Percentiles rank a stretch among this genome's conserved stretches.
phyloP scores from a whole-genome alignment of 2,113 vertebrate genomes.

The Nannobrachium achirus region DNA sequence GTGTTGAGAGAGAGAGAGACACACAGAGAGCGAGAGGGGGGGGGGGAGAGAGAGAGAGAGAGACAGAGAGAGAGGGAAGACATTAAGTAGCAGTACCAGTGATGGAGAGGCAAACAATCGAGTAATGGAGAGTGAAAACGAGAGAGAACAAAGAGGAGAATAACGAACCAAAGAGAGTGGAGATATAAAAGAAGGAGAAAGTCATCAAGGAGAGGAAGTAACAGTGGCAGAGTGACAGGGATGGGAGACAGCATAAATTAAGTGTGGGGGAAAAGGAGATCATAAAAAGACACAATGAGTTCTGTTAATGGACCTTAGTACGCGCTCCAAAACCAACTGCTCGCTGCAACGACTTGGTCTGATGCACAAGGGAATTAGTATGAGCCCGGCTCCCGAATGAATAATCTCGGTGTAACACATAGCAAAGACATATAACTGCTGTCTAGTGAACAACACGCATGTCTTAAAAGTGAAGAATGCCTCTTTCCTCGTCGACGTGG shows the following conservation, averaged over 20 bases:
- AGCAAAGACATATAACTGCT: background rate
- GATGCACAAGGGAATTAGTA: background rate
- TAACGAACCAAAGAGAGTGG: background rate
- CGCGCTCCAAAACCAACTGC: background rate
- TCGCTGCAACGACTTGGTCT: background rate
- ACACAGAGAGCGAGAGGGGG: background rate
- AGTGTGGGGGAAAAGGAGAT: background rate
- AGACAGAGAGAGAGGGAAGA: background rate
- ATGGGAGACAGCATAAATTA: conserved; percentile 1
- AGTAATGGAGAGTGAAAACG: background rate
- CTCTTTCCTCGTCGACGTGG: too few relatives aligned
- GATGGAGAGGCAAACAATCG: background rate
- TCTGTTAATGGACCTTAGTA: conserved; percentile 2
- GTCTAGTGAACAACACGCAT: too few relatives aligned
- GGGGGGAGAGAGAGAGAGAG: background rate
- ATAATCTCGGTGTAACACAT: background rate
- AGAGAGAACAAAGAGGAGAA: background rate
- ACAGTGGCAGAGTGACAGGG: conserved; percentile 19
- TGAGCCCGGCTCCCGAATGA: background rate
- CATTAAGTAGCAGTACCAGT: background rate
- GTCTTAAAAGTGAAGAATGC: too few relatives aligned
- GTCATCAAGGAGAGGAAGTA: background rate
- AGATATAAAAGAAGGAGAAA: background rate
- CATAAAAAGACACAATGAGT: background rate
- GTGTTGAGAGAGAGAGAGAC: background rate